A percentile compares a stretch with the other conserved stretches of the same genome.
phyloP scores from a whole-genome alignment of 2,888 invertebrate genomes.

The Alcis repandata region DNA sequence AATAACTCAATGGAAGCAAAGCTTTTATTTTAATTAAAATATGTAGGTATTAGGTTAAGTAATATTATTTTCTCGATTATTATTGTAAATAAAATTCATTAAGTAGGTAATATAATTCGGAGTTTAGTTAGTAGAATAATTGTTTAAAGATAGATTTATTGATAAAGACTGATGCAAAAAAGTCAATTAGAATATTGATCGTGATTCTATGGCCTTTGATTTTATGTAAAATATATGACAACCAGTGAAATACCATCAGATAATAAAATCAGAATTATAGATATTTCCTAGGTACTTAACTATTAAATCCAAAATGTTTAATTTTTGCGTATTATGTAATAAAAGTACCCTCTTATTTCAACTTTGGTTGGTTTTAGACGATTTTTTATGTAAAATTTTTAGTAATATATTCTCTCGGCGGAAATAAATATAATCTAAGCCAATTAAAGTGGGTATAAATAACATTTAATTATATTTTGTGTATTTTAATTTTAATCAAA shows the following conservation, averaged over 20 bases:
- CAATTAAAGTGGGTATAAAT: slow-evolving; percentile 8
- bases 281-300: no score
- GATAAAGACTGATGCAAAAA: slow-evolving; percentile 69
- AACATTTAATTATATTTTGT: slow-evolving; percentile 21
- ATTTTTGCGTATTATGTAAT: no score
- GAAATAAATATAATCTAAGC: slow-evolving; percentile 1
- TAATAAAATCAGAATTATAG: neutral
- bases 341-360: neutral
- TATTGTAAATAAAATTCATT: slow-evolving; percentile 7
- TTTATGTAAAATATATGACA: neutral
- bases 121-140: neutral
- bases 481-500: slow-evolving; percentile 39
- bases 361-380: neutral
- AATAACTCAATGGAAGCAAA: no score
- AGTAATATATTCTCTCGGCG: slow-evolving; percentile 1
- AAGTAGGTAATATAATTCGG: neutral
- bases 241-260: slow-evolving; percentile 20
- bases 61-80: neutral
- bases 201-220: slow-evolving; percentile 21
- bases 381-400: no score
- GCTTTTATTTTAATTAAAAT: no score
- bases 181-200: slow-evolving; percentile 63
- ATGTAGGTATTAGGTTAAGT: no score
- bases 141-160: slow-evolving; percentile 33
- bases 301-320: no score